These are phyloP conservation scores for Pseudorhombus dupliciocellatus DNA, from an alignment of 2,113 vertebrate species.

Conservation along the genomic window DNA sequence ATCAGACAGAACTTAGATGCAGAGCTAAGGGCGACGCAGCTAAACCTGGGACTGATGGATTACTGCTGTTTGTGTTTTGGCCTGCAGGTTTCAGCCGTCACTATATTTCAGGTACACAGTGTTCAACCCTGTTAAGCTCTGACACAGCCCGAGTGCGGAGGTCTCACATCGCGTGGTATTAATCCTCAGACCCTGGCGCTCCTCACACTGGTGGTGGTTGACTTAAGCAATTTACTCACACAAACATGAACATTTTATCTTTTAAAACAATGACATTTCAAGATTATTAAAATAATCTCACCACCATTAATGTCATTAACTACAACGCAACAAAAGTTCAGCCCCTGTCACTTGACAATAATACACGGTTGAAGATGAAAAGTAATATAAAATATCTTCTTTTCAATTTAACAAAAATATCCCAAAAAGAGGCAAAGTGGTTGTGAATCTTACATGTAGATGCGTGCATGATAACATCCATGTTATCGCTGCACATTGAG, in stretches of 20 bases:
- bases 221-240: constrained; percentile 1
- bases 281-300: background rate
- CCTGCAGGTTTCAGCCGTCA: constrained; percentile 20
- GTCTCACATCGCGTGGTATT: constrained; percentile 1
- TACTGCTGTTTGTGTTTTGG: constrained; percentile 34
- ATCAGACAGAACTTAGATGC: background rate
- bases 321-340: no score
- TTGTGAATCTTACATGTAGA: no score
- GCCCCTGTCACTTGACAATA: no score
- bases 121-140: constrained; percentile 40
- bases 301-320: no score
- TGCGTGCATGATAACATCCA: no score
- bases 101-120: constrained; percentile 54
- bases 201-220: background rate
- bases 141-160: background rate
- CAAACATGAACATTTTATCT: background rate
- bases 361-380: no score
- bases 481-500: no score
- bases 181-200: constrained; percentile 21
- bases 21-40: background rate
- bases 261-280: background rate
- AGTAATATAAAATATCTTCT: no score
- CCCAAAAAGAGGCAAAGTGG: no score
- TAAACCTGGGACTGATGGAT: constrained; percentile 42
- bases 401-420: no score